Conservation (phyloP, 37 sponge, comb jelly and placozoan genomes). For the Halisarca cf. caerulea region DNA sequence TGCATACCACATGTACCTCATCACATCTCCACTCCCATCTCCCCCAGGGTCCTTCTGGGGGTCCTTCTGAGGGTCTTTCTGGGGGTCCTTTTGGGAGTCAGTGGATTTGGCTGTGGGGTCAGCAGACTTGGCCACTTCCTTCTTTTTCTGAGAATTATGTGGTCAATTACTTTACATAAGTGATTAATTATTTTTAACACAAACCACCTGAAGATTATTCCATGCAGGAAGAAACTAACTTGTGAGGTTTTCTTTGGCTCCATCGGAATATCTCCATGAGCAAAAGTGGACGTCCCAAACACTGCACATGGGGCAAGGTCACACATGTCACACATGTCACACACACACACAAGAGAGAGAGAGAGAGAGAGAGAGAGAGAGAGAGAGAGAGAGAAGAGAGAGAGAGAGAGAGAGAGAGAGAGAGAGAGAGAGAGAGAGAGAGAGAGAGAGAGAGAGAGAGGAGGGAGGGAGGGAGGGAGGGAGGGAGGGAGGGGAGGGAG, state of each 20-base stretch:
- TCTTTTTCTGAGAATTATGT: conserved; percentile 1
- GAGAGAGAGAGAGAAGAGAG: background rate
- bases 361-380: background rate
- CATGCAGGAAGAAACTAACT: background rate
- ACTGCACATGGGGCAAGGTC: background rate
- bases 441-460: conserved; percentile 10
- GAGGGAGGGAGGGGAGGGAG: background rate
- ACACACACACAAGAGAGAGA: background rate
- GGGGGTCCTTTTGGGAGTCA: background rate
- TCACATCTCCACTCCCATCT: background rate
- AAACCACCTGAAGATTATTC: background rate
- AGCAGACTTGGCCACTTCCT: background rate
- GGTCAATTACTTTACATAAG: no score
- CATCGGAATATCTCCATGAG: background rate
- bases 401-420: background rate
- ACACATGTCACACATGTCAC: no score
- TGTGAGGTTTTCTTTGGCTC: background rate
- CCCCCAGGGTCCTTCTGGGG: background rate
- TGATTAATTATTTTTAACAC: no score
- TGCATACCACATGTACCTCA: no score
- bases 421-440: background rate
- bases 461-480: background rate
- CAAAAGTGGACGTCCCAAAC: background rate
- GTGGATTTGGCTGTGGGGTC: background rate
- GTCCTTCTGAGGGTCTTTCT: no score